Evolutionary conservation across 2,888 invertebrate genomes (phyloP), one percentile per base, ranked within the genome.

Genomic region (Odontocolon sp.): DNA sequence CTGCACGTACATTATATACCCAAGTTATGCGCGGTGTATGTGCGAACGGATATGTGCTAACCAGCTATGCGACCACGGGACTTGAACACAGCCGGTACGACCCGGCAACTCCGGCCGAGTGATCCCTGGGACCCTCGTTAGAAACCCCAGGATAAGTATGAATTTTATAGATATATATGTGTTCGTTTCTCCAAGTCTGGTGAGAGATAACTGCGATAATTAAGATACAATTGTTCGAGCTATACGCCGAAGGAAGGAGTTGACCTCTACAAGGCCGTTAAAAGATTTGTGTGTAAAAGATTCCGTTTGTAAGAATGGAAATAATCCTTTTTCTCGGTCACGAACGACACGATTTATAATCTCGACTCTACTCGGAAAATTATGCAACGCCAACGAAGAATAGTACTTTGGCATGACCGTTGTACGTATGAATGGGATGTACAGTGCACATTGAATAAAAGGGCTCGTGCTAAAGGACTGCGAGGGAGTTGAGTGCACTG

Each of bases 321-420:
- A 71, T 14, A 26, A 45, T 38, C 67, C 57, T 68, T 68, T 77
- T 63, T 77, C 77, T 68, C 72, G 77, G 67, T 68, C 77, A 68
- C 67, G 72, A 77, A 68, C 50, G 56, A 33, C 77, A 72, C 77
- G 67, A 77, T 77, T 77, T 72, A 72, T 77, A n/a, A n/a, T 68
- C 71, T 71, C 63, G 56, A 36, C 72, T 28, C 23, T 18, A 40
- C 61, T 52, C 28, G 63, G 16, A 23, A 42, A 45, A 3, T 28
- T 42, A 21, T 23, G 50, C 33, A 38, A 26, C 11, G 26, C 5
- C 31, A 50, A 40, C 23, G n/a, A 54, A 23, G 61, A 42, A 50
- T 45, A 31, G 50, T 66, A 54, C 45, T 70, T 61, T 28, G 8
- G 33, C 26, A 18, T n/a, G 47, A 67, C 63, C 40, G 16, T 52